Percentiles rank a stretch among this genome's conserved stretches.
Evolutionary conservation across 1,140 invertebrate species (phyloP).

Genomic region (Gonioctena quinquepunctata): DNA sequence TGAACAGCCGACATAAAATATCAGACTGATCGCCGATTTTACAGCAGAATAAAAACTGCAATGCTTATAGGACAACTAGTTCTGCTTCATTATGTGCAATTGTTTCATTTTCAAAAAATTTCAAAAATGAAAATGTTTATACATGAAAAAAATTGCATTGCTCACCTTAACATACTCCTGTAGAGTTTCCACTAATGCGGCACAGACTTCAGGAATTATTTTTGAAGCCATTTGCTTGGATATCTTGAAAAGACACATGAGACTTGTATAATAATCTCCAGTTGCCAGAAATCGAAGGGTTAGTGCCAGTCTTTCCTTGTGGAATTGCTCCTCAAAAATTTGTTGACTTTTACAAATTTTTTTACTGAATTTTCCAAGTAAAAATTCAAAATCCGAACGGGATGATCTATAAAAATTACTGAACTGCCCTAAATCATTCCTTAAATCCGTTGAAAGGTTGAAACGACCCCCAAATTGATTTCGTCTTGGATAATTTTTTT

Average conservation of each 20-base stretch:
- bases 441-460: background rate
- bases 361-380: slow-evolving; percentile 15
- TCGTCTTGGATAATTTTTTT: background rate
- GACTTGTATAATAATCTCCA: slow-evolving; percentile 29
- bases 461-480: background rate
- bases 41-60: no score
- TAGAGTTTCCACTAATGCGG: slow-evolving; percentile 13
- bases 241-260: slow-evolving; percentile 34
- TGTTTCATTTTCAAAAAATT: no score
- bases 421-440: background rate
- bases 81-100: no score
- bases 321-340: slow-evolving; percentile 9
- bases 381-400: background rate
- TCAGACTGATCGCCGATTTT: no score
- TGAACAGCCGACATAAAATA: no score
- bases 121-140: no score
- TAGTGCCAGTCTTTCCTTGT: background rate
- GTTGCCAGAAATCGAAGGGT: slow-evolving; percentile 6
- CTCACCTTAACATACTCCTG: background rate
- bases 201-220: slow-evolving; percentile 40
- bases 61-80: no score
- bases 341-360: slow-evolving; percentile 8
- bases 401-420: background rate
- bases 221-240: slow-evolving; percentile 43
- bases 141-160: no score